Base-by-base conservation (phyloP, 2,113 vertebrate species). In the Pyrgilauda ruficollis region DNA sequence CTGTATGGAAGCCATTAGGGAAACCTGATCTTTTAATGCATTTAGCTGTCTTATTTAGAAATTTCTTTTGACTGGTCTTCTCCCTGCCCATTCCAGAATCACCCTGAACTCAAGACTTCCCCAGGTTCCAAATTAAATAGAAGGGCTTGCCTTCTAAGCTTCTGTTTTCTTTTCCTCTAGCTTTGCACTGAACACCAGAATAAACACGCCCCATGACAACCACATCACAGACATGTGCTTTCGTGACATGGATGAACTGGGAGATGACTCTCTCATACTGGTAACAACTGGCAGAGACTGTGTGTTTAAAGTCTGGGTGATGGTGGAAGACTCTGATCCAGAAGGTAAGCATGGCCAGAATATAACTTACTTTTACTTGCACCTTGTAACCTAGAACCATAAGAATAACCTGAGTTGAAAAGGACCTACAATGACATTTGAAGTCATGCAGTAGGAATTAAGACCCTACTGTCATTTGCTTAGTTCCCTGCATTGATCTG, bases 291-390 rank as follows among this genome's bases (percentile, higher is more conserved):
- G 99, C 92, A 98, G 77, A 80, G 99, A 99, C 59, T 96, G 98
- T 37, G 97, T 98, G 80, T 99, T 99, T 96, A 99, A 99, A 98
- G 99, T 98, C 86, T 99, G 99, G 99, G 91, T 98, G 92, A 97
- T 99, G 53, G 94, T 96, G 19, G 82, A 97, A 58, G 97, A 98
- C 15, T 94, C 97, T 63, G 98, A 98, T 89, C 98, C 97, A 20
- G 98, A 98, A 44, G 96, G 98, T 98, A 96, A 96, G 96, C 55
- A 1, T 28, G 23, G 14, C 24, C 49, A 24, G 39, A 72, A 64
- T 0, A 0, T 3, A 52, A 39, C 24, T 69, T 74, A 3, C 6
- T 59, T 5, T 77, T 55, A 53, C 19, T 74, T 79, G 6, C 11
- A 35, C 16, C 15, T 53, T 55, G 9, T 56, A 30, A 28, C 15